Evolutionary conservation across 2,797 vertebrate species (phyloP), one percentile per base, ranked within the genome.

Genomic region (Catharus ustulatus): DNA sequence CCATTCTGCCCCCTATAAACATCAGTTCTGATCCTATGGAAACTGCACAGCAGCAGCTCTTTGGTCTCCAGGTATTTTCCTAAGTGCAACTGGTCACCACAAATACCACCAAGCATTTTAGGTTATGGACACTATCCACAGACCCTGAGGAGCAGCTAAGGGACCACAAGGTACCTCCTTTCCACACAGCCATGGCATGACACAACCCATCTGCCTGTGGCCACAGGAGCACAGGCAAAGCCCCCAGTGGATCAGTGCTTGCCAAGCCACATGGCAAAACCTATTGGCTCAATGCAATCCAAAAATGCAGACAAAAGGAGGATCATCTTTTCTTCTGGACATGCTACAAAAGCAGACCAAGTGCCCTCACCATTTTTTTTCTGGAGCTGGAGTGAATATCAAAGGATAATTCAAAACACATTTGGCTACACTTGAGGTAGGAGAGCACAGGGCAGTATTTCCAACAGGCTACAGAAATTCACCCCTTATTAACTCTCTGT

Each of bases 361-460:
- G 0, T 23, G 27, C 14, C 32, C 52, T 74, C 15, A 1, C 58
- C 29, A 6, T 73, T 82, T 81, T 89, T 71, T 48, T 87, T 62
- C 72, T 90, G 83, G 40, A 69, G 57, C 55, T 51, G 26, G 18
- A 84, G n/a, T 21, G 55, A 85, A 42, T 78, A 95, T 40, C 57
- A 63, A 93, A 94, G 45, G 71, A 30, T 82, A 95, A 95, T 38
- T 86, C 57, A 63, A 86, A 94, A 43, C 85, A 95, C 63, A 76
- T 67, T 82, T 82, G 45, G 45, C 34, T 38, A 40, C 2, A n/a
- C 26, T 74, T 42, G 67, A 88, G 68, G 54, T 22, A 85, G 59
- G 19, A 91, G 27, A 81, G 71, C 34, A 38, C 20, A 62, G 52
- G 66, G 42, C 85, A 86, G 19, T 20, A 45, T 43, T 67, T 90